Evolutionary conservation across 2,797 vertebrate species (phyloP), one percentile per base, ranked within the genome.

Genomic region (Sebastolobus altivelis): DNA sequence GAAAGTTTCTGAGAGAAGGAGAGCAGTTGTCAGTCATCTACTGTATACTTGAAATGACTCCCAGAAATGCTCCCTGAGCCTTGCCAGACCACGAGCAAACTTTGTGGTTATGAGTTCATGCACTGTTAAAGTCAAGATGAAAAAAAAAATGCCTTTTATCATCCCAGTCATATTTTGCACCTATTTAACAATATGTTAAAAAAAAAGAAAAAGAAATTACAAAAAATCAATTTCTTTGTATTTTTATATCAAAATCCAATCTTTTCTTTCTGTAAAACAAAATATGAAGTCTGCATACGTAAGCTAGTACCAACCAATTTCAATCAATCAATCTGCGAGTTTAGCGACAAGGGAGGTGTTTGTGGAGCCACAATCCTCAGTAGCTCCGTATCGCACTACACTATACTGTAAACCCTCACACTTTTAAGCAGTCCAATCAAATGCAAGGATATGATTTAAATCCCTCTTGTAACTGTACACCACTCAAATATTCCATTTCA

Each of bases 91-190:
- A 18, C 31, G 65, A 52, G 38, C 22, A 65, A 29, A 72, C 27
- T 6, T 49, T 62, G 29, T 35, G 65, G 49, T 67, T 31, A 29
- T 65, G 67, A 77, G 37, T 55, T 67, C 55, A 74, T 66, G 60
- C 35, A 38, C 37, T 55, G 40, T 68, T 37, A 43, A 60, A 1
- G 13, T 29, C 54, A 22, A 13, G 16, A 14, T 27, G 5, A 31
- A 49, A 49, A 49, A 18, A 49, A 20, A 49, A 49, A 49, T 49
- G 18, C 1, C 18, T 49, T 49, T 49, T 49, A 20, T 49, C 46
- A 49, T 49, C 46, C 37, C 1, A 18, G 18, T 52, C 46, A 52
- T 52, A n/a, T 52, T 52, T 18, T 52, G 46, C 46, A 49, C 46
- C 46, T 49, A 49, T 49, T 49, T 52, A 52, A 52, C 18, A 52